Conservation (phyloP, 2,113 vertebrate genomes). For the Carollia perspicillata region DNA sequence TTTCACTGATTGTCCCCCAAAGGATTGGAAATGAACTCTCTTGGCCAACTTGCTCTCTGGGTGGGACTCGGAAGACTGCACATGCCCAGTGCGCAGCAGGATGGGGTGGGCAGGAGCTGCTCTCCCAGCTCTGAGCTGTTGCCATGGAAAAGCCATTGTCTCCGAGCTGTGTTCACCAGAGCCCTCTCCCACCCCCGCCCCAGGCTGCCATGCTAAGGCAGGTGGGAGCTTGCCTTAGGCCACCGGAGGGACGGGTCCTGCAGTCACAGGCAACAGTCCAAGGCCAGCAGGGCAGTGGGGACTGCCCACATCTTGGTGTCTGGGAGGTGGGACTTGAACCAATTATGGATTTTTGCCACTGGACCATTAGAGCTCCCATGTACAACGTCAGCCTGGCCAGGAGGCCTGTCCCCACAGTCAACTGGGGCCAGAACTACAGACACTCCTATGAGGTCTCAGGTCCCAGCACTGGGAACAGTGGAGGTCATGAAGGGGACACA, state of each 20-base stretch:
- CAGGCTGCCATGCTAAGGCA: background rate
- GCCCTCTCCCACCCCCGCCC: background rate
- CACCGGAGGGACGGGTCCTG: background rate
- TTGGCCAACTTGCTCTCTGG: background rate
- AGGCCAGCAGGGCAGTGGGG: background rate
- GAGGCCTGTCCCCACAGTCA: background rate
- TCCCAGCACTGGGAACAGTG: background rate
- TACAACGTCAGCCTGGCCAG: accelerated
- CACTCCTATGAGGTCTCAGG: background rate
- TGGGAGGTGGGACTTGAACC: background rate
- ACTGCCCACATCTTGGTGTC: accelerated
- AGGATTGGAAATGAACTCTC: background rate
- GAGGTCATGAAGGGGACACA: accelerated
- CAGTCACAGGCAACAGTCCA: background rate
- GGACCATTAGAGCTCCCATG: accelerated
- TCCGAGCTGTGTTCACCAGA: background rate
- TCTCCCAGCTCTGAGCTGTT: background rate
- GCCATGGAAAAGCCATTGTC: background rate
- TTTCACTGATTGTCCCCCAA: background rate
- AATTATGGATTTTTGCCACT: background rate
- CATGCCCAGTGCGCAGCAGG: background rate
- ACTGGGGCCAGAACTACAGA: background rate
- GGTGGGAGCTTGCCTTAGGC: background rate
- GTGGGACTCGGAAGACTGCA: background rate
- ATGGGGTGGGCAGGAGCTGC: background rate